Conservation (phyloP, 2,888 invertebrate species). For the Belgica antarctica region DNA sequence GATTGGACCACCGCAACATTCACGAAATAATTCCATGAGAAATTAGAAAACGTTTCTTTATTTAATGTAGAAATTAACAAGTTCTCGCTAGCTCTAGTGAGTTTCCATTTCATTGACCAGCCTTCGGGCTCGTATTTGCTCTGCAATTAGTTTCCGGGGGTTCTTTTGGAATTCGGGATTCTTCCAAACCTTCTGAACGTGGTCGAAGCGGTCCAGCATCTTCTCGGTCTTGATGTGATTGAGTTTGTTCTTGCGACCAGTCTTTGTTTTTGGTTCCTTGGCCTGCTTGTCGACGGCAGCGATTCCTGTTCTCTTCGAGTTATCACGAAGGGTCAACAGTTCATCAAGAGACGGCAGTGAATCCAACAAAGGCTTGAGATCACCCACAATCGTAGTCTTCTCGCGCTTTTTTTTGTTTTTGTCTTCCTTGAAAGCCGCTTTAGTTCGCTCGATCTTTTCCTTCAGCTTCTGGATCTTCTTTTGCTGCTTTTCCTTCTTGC, state of each 20-base stretch:
- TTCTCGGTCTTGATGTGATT: slow-evolving; percentile 19
- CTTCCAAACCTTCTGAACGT: slow-evolving; percentile 48
- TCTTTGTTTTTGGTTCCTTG: slow-evolving; percentile 33
- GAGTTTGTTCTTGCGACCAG: slow-evolving; percentile 22
- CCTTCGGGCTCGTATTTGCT: slow-evolving; percentile 45
- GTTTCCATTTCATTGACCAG: slow-evolving; percentile 20
- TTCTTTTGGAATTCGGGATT: slow-evolving; percentile 49
- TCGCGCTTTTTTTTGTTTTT: slow-evolving; percentile 49
- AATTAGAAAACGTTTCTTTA: background rate
- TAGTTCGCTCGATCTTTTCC: slow-evolving; percentile 50
- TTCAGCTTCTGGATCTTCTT: slow-evolving; percentile 49
- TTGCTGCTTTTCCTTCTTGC: slow-evolving; percentile 51
- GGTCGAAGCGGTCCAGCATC: slow-evolving; percentile 7
- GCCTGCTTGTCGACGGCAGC: slow-evolving; percentile 36
- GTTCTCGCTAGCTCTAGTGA: background rate
- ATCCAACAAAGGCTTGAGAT: slow-evolving; percentile 50
- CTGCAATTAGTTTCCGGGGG: slow-evolving; percentile 48
- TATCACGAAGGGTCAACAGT: slow-evolving; percentile 45
- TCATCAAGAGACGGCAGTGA: slow-evolving; percentile 51
- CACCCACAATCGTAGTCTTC: slow-evolving; percentile 49
- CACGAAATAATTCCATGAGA: background rate
- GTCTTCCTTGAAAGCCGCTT: slow-evolving; percentile 49
- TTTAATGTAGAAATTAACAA: slow-evolving; percentile 2
- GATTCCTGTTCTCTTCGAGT: slow-evolving; percentile 44
- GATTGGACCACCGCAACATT: background rate